Evolutionary conservation across 1,140 invertebrate genomes (phyloP), one percentile per base, ranked within the genome.

Genomic region (Megalonaias nervosa): DNA sequence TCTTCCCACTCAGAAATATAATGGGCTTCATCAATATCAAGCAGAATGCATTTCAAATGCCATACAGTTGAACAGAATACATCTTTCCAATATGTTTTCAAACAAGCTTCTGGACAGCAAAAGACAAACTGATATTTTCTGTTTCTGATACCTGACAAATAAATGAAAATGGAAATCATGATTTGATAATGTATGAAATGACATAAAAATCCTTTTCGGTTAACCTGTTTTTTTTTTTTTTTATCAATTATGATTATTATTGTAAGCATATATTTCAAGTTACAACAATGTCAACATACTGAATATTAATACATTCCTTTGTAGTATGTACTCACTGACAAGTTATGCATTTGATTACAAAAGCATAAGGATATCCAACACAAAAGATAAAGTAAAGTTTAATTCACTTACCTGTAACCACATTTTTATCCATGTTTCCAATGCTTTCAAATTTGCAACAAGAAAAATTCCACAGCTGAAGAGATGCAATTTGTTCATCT

Each of bases 1-100:
- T 70, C 77, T 23, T 67, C 77, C 66, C 67, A 78, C 26, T 73
- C 76, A 0, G 70, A 73, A 0, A 78, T 67, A n/a, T 70, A 73
- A 55, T 73, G 76, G 13, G 66, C 71, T 38, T 78, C 70, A 56
- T 78, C 71, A 56, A 78, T 60, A 56, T 55, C 70, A 14, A 73
- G 48, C 17, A 56, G 55, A 17, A 56, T 26, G 1, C 62, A 15
- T 19, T 57, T 55, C 16, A 66, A 12, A 26, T 79, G 71, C 67
- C 67, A 79, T 6, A 79, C 38, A 12, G 64, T 61, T 23, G n/a
- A 72, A 60, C 69, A 56, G 31, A 74, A 78, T 9, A 78, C 23
- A 55, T n/a, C 38, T 38, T 67, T 65, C 76, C 76, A 78, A 23
- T 23, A 60, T n/a, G 59, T 21, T 56, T 78, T 78, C 3, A 78